phyloP scores from a whole-genome alignment of 2,113 vertebrate species.

The Procapra przewalskii region DNA sequence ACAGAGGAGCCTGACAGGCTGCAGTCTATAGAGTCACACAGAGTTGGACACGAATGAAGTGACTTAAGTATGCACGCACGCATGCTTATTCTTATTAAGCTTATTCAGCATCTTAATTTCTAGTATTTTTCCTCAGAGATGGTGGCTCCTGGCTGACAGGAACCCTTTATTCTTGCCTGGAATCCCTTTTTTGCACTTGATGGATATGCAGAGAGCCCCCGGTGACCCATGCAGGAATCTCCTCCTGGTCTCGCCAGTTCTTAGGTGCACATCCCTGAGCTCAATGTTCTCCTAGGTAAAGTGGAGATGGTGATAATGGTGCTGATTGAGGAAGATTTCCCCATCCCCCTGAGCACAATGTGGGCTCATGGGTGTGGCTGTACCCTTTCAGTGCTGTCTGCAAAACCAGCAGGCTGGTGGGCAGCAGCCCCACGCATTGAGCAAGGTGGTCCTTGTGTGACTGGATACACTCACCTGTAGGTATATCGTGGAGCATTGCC shows the following conservation, averaged over 20 bases:
- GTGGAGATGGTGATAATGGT: neutral
- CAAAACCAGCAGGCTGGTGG: neutral
- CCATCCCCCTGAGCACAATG: neutral
- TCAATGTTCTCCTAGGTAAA: neutral
- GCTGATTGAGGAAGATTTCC: neutral
- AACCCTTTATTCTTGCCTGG: neutral
- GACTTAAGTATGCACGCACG: neutral
- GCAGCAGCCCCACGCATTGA: neutral
- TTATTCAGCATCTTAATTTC: neutral
- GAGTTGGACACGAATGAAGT: neutral
- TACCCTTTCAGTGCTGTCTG: neutral
- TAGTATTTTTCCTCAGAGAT: neutral
- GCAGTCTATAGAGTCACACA: neutral
- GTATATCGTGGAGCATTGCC: neutral
- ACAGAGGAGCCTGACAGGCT: neutral
- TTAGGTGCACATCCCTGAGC: neutral
- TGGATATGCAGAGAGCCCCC: neutral
- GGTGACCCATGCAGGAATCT: fast-evolving
- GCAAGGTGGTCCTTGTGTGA: neutral
- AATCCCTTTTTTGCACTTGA: neutral
- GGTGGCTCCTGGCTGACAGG: neutral
- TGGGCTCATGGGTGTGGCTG: neutral
- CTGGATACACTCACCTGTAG: neutral
- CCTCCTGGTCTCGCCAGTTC: neutral
- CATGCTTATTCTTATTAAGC: neutral